Evolutionary conservation across 2,113 vertebrate genomes (phyloP), one percentile per base, ranked within the genome.

Genomic region (Dipodomys merriami): DNA sequence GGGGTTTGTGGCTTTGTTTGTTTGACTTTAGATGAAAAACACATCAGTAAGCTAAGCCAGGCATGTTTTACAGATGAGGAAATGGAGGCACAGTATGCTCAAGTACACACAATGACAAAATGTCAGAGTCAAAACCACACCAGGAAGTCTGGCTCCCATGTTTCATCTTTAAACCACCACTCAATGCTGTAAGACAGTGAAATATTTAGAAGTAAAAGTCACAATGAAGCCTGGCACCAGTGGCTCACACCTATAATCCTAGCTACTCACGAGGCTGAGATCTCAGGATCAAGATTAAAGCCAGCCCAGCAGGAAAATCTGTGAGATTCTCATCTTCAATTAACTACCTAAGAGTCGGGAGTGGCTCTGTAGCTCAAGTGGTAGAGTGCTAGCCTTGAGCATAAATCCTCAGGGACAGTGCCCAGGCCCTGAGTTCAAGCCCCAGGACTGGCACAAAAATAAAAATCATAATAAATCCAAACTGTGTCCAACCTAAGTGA

Each of bases 151-250:
- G 29, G 7, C 46, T 84, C 4, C 3, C 3, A 2, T 25, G 16
- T 68, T 23, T 64, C 46, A 39, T 60, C 60, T 87, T 27, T 67
- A 72, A 83, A 57, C 9, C 23, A 82, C 64, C 23, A 65, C 22
- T 44, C 39, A 2, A 20, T 64, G 44, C 33, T 46, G 23, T 1
- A 49, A 25, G 44, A 44, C 1, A 13, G 67, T 73, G 19, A 62
- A 22, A 62, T 57, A 33, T 60, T 91, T 46, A 68, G 29, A 92
- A 72, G 79, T 22, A 19, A 80, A 83, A 82, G 53, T 90, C 78
- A 46, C 25, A 6, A 67, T 49, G 12, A 49, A 49, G 49, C 49
- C 49, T 11, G 49, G 49, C 49, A 49, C 49, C 49, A 12, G 49
- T 49, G 49, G 49, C 49, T 49, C 49, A 49, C 12, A 12, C 49